Evolutionary conservation across 2,888 invertebrate genomes (phyloP), one percentile per base, ranked within the genome.

Genomic region (Bembecia ichneumoniformis): DNA sequence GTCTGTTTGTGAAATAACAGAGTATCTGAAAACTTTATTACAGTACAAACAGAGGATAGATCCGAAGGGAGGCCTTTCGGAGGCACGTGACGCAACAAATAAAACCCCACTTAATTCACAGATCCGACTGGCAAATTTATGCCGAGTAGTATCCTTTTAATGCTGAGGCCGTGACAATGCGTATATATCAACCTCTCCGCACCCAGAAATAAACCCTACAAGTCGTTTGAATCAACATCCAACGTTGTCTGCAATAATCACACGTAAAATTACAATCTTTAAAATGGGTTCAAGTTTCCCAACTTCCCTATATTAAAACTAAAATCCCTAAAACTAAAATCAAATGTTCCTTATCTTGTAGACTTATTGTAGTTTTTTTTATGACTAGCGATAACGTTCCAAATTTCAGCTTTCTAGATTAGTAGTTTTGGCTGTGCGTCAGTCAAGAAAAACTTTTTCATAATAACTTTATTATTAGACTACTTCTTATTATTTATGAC

Each of bases 51-150:
- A 67, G 67, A 62, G 64, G 62, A 62, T 61, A 71, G 68, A 71
- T 72, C 66, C 66, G 63, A 67, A 59, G 57, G 51, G 57, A 67
- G 66, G 66, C 65, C 66, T 67, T 61, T 60, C 58, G 64, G 74
- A 58, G 65, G 74, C 71, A 72, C 81, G 82, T 82, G 81, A 79
- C 77, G 76, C 65, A 75, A 82, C 82, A 82, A 84, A 82, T 80
- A 82, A 80, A 82, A 79, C 66, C 77, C 77, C 77, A 81, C 82
- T 84, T 84, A 83, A 81, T 84, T 82, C 77, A 71, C 71, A 74
- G 78, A 81, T 80, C 76, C 72, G 55, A 73, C 70, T 71, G 67
- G 71, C 59, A 82, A 84, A 84, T 84, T 83, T 83, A 83, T 84
- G 77, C 82, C 60, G 74, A 73, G 74, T 76, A 72, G 77, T 77